Evolutionary conservation across 2,888 invertebrate genomes (phyloP), one percentile per base, ranked within the genome.

Genomic region (Epinotia demarniana): DNA sequence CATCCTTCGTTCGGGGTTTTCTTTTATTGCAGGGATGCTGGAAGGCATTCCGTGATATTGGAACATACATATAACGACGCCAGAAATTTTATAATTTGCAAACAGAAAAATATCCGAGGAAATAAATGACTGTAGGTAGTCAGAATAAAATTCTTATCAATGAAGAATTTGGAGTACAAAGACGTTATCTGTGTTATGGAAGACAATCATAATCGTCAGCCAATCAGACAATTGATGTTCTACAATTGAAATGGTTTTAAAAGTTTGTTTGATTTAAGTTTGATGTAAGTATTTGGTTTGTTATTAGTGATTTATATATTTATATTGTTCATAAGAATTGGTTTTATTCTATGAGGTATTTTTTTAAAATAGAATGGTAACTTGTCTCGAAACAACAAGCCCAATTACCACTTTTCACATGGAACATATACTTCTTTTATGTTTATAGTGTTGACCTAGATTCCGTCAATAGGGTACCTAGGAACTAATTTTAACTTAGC

Each of bases 401-500:
- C 13, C 3, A 57, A n/a, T 58, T 9, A 57, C 43, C 23, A 49
- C 16, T 23, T 16, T 16, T 19, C 1, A 43, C 16, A 53, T 60
- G 27, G 13, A 58, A 64, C 49, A 49, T 19, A 61, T 16, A 63
- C 12, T 61, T 53, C 13, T 66, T 66, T 58, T 13, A 64, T 19
- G 11, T 18, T 57, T 72, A 66, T 33, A 67, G 53, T 49, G 62
- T 67, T 72, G 71, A 61, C 66, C 72, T n/a, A 72, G 61, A 67
- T 71, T 71, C n/a, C 43, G 55, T 68, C 72, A 63, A 76, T 76
- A 72, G 57, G 58, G 63, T 58, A 72, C 57, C 73, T 63, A 76
- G 72, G 75, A 76, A 76, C 73, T 73, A 73, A 76, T 76, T 76
- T 72, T 63, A 76, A 76, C 73, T 73, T 73, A 46, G 62, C 63